phyloP scores from a whole-genome alignment of 2,113 vertebrate genomes.

The Brachirus orientalis region DNA sequence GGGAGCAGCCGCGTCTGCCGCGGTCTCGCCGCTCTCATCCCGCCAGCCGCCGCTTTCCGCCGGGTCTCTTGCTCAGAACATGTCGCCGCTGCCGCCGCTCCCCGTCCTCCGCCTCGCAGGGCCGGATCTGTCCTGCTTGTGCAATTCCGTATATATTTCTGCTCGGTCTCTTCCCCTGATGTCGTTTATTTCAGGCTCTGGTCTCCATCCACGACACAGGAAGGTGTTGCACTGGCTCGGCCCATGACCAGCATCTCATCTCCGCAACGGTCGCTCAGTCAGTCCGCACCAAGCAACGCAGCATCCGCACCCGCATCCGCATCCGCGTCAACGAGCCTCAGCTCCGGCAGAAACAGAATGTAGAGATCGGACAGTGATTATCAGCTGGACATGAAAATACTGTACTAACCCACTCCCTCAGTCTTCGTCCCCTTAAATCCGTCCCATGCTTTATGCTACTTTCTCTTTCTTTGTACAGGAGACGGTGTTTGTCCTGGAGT shows the following conservation, averaged over 20 bases:
- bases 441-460: no score
- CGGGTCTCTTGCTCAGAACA: constrained; percentile 71
- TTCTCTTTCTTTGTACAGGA: not conserved
- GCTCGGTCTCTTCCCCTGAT: not conserved
- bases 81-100: constrained; percentile 30
- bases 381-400: not conserved
- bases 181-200: not conserved
- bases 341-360: not conserved
- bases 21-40: constrained; percentile 78
- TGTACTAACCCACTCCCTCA: not conserved
- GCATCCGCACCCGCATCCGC: constrained; percentile 10
- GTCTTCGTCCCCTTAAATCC: constrained; percentile 15
- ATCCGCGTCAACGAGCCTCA: constrained; percentile 2
- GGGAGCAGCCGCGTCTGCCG: constrained; percentile 72
- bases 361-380: not conserved
- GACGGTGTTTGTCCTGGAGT: constrained; percentile 47
- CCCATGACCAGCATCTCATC: constrained; percentile 48
- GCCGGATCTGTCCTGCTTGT: not conserved
- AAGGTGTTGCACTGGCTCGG: constrained; percentile 12
- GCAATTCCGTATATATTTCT: constrained; percentile 7
- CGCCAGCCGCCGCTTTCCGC: constrained; percentile 42
- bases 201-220: constrained; percentile 25
- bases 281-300: not conserved
- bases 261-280: not conserved
- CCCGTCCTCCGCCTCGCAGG: not conserved